Base-by-base conservation (phyloP, 37 sponge, comb jelly and placozoan species). In the Amphimedon queenslandica region DNA sequence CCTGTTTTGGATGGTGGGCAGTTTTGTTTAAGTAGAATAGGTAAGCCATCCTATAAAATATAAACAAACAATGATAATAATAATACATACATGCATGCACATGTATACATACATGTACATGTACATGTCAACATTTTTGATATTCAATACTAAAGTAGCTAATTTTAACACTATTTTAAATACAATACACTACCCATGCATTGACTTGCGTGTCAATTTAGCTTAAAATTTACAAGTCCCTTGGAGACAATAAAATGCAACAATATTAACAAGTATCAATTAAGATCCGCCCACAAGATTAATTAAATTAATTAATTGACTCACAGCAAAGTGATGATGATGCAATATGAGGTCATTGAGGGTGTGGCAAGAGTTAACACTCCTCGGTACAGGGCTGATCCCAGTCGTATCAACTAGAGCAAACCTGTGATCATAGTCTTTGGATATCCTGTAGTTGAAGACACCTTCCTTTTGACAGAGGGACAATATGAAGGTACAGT, bases 1-100 rank as follows among this genome's bases (percentile, higher is more conserved):
- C 68, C 41, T 35, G 68, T 67, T n/a, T 2, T 10, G 13, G 3
- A 35, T 3, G 87, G 87, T 56, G 57, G 33, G 37, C 37, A 68
- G 73, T 81, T 87, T 3, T 24, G 24, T 31, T 65, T 61, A 37
- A 86, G 57, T 24, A 28, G 40, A 30, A 60, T 40, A 1, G 87
- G 87, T 23, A 86, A 66, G 1, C 76, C 87, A 80, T 67, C 66
- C 87, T 86, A 67, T 2, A 41, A 40, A 5, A 69, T 2, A 11
- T 31, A 23, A 43, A n/a, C 28, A 28, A 42, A 21, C 51, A 16
- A 11, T 20, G n/a, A 53, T 42, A 28, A 42, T 40, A 39, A 43
- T 71, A 43, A 43, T 34, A 42, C 18, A 29, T 40, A 42, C n/a
- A n/a, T n/a, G n/a, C n/a, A n/a, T n/a, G n/a, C n/a, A 29, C 42